Evolutionary conservation across 2,797 vertebrate genomes (phyloP).

Genomic region (Lophotriccus pileatus): DNA sequence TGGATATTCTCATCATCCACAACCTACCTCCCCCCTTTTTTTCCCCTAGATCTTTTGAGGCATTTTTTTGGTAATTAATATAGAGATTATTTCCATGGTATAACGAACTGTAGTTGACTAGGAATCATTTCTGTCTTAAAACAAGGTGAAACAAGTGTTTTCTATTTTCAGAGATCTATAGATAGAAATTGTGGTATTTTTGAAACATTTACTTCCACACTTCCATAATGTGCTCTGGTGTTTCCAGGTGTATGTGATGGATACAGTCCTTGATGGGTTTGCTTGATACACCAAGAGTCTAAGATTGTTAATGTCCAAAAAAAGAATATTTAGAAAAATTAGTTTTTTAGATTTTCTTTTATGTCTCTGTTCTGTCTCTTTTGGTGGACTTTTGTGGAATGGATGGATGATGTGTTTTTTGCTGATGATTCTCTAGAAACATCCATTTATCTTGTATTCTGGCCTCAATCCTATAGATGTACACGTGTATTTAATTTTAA

Average conservation of each 20-base stretch:
- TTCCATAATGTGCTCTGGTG: not conserved
- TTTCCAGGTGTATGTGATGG: not conserved
- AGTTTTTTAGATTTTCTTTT: constrained; percentile 7
- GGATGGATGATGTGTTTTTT: constrained; percentile 38
- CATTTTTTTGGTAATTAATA: not conserved
- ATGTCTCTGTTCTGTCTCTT: not conserved
- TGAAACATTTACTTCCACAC: not conserved
- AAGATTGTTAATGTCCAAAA: not conserved
- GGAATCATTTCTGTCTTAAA: not conserved
- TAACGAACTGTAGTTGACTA: not conserved
- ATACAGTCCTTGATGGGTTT: not conserved
- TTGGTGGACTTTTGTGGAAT: not conserved
- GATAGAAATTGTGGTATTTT: not conserved
- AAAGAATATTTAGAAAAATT: not conserved
- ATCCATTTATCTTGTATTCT: constrained; percentile 25
- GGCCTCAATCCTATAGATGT: constrained; percentile 19
- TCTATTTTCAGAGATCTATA: not conserved
- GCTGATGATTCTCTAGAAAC: constrained; percentile 16
- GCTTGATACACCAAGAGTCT: not conserved
- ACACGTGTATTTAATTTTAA: constrained; percentile 47
- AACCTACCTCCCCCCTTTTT: not conserved
- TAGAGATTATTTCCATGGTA: not conserved
- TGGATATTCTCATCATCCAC: not conserved
- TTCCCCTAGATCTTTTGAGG: not conserved
- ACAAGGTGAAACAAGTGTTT: not conserved